Base-by-base conservation (phyloP, 1,140 invertebrate genomes). In the Drosophila mayri region DNA sequence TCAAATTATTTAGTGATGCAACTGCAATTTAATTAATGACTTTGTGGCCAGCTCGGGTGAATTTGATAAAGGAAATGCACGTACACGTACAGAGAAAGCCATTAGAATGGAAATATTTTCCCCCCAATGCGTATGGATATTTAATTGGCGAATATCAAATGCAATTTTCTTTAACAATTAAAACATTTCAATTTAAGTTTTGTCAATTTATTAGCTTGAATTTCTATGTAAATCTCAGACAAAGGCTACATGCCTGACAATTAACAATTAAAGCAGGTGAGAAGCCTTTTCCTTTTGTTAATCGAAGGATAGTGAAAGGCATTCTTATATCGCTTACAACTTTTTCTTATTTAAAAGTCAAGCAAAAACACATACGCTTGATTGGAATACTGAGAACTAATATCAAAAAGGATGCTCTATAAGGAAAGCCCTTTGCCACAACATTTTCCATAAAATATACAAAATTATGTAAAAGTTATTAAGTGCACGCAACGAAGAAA, bases 401-500 rank as follows among this genome's bases (percentile, higher is more conserved):
- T 30, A 35, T 30, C 18, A 38, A 40, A 58, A 58, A 70, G 50
- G 47, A 58, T 70, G 35, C 64, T 47, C 50, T 32, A 9, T 50
- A 28, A 20, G 50, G 12, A 67, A 70, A 75, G 72, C 64, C 63
- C 71, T 82, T 68, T 73, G 67, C 71, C 64, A 84, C 78, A 73
- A 90, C 66, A 90, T 90, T 76, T 85, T 90, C 78, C 85, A 90
- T 90, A 90, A 90, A 90, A 90, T 90, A 83, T 84, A 84, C 67
- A 81, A 84, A 90, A 90, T 87, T 90, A 90, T 90, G 85, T 79
- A 81, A 90, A 90, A 90, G 85, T 90, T 90, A 90, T 90, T 90
- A 90, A 90, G 85, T 90, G 85, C 85, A 90, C 75, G 85, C 80
- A 77, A 82, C 79, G 79, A 77, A 86, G 79, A 74, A 82, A 79